Base-by-base conservation (phyloP, 2,888 invertebrate genomes). In the Chloromyia formosa region DNA sequence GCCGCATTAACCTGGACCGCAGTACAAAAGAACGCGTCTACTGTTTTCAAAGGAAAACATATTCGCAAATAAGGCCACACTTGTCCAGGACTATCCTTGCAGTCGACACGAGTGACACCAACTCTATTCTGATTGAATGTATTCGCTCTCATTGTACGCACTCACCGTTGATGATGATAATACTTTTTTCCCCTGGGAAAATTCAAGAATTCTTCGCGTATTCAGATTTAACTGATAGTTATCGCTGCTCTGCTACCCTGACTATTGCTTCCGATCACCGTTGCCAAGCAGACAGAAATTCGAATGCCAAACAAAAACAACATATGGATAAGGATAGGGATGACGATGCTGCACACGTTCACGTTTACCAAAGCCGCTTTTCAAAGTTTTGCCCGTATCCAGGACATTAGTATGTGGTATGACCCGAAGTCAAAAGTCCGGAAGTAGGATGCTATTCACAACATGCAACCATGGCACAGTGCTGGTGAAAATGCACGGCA, bases 401-500 rank as follows among this genome's bases (percentile, higher is more conserved):
- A 49, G 16, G 49, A 49, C 49, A 49, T 35, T 35, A 35, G 27
- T 7, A 7, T 49, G 49, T 10, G 49, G 12, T n/a, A 49, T 3
- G 12, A 49, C 49, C 27, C 49, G 10, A n/a, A 49, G 49, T 49
- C 14, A 49, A 49, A 49, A n/a, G 12, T 49, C 16, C 49, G 49
- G 49, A n/a, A 35, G 7, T 35, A 35, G 49, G 49, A 49, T 49
- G 49, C 49, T 49, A n/a, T 49, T n/a, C 49, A 49, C 49, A 49
- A 49, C 16, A 14, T 23, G 60, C 60, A 22, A n/a, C 27, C 20
- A 10, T 10, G 42, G 35, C 40, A 61, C n/a, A 4, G 7, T 18
- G n/a, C 23, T 14, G 12, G 53, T 16, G 61, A 73, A 73, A 73
- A 73, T 58, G 61, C 73, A 60, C 22, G 27, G 53, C 54, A 60